Percentiles rank a stretch among this genome's conserved stretches.
These are phyloP conservation scores for Matsumurasca onukii DNA, from an alignment of 1,140 invertebrate genomes.

Conservation along the genomic window DNA sequence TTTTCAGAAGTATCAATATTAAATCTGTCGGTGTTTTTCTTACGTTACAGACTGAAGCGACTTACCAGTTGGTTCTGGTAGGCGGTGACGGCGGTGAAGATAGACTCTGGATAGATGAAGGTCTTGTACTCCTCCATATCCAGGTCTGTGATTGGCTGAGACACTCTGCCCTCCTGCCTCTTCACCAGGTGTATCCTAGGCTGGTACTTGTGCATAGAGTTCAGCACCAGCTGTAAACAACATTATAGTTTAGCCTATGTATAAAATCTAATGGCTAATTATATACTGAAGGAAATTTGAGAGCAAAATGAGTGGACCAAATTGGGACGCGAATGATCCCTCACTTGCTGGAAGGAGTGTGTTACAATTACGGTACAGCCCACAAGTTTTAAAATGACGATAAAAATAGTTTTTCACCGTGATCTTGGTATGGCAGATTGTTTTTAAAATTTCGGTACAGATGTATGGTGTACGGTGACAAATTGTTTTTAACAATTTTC, in stretches of 20 bases:
- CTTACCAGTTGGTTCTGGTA: constrained; percentile 59
- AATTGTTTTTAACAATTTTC: too few relatives aligned
- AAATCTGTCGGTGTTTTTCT: too few relatives aligned
- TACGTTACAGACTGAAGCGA: constrained; percentile 24
- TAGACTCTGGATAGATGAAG: constrained; percentile 67
- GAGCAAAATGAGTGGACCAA: too few relatives aligned
- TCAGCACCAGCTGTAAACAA: constrained; percentile 84
- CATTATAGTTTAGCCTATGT: too few relatives aligned
- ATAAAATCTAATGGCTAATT: too few relatives aligned
- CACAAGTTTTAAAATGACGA: background rate
- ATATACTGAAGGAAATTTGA: too few relatives aligned
- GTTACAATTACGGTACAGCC: background rate
- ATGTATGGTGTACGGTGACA: too few relatives aligned
- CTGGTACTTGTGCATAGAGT: constrained; percentile 99
- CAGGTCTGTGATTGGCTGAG: constrained; percentile 77
- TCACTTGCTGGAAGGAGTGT: background rate
- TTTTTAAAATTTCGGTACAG: too few relatives aligned
- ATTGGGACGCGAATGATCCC: too few relatives aligned
- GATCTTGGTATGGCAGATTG: background rate
- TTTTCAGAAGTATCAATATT: too few relatives aligned
- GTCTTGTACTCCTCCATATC: constrained; percentile 67
- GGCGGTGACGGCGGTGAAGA: constrained; percentile 79
- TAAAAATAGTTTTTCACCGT: background rate
- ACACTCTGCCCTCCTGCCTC: constrained; percentile 57
- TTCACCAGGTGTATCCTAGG: constrained; percentile 91